Percentiles rank a stretch among this genome's conserved stretches.
Evolutionary conservation across 2,113 vertebrate genomes (phyloP).

Genomic region (Panthera tigris): DNA sequence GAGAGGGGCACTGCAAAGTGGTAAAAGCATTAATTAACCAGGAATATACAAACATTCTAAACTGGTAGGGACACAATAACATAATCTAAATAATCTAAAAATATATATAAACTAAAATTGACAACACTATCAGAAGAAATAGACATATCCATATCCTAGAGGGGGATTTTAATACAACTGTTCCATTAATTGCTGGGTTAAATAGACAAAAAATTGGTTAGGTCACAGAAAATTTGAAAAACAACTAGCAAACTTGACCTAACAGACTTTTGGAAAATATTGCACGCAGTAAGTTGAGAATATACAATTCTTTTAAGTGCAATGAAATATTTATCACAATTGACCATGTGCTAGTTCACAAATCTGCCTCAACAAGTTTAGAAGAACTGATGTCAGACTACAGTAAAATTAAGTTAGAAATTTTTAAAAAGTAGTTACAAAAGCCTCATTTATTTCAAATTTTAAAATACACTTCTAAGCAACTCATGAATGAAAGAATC

Average conservation of each 20-base stretch:
- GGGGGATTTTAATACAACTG: background rate
- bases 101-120: background rate
- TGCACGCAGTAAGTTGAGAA: background rate
- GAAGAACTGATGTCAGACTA: background rate
- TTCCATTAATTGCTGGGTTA: background rate
- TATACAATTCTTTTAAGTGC: background rate
- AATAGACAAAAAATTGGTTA: background rate
- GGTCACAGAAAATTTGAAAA: background rate
- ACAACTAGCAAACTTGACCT: background rate
- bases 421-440: background rate
- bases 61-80: background rate
- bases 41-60: background rate
- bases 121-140: background rate
- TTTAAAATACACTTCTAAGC: background rate
- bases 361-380: background rate
- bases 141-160: background rate
- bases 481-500: background rate
- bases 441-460: background rate
- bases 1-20: background rate
- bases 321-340: background rate
- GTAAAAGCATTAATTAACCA: background rate
- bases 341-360: background rate
- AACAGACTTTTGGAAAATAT: background rate
- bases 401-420: background rate
- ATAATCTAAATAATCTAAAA: background rate